phyloP scores from a whole-genome alignment of 2,797 vertebrate species.

The Discoglossus pictus region DNA sequence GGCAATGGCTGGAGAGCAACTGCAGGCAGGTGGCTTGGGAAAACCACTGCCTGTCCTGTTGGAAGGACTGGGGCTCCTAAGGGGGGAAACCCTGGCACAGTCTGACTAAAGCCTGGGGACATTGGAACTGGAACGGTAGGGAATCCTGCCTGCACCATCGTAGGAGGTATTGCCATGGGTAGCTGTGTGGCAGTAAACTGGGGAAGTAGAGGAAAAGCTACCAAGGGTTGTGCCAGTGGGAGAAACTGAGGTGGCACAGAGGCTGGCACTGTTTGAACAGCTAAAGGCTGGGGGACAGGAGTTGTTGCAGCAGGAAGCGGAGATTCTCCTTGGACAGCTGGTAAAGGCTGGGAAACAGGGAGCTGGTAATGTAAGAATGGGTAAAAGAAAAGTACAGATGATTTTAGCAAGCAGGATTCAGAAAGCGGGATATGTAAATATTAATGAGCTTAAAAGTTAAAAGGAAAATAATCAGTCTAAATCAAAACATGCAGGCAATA shows the following conservation, averaged over 20 bases:
- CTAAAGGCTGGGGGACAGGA: slow-evolving; percentile 68
- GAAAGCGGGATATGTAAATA: slow-evolving; percentile 69
- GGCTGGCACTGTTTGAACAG: slow-evolving; percentile 68
- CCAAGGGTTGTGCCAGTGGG: slow-evolving; percentile 68
- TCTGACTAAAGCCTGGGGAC: slow-evolving; percentile 67
- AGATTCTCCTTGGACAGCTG: slow-evolving; percentile 74
- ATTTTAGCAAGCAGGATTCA: slow-evolving; percentile 66
- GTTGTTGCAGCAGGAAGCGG: slow-evolving; percentile 71
- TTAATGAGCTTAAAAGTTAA: slow-evolving; percentile 53
- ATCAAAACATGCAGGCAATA: slow-evolving; percentile 9
- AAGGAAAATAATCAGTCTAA: slow-evolving; percentile 4
- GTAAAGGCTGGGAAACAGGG: slow-evolving; percentile 75
- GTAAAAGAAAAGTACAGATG: slow-evolving; percentile 71
- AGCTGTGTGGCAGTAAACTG: slow-evolving; percentile 72
- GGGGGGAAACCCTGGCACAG: slow-evolving; percentile 68
- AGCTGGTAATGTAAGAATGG: slow-evolving; percentile 69
- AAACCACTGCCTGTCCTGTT: slow-evolving; percentile 57
- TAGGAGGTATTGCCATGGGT: slow-evolving; percentile 65
- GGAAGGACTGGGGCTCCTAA: slow-evolving; percentile 67
- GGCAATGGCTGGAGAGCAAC: slow-evolving; percentile 63
- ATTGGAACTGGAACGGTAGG: slow-evolving; percentile 73
- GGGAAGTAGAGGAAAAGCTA: slow-evolving; percentile 63
- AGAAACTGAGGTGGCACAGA: slow-evolving; percentile 70
- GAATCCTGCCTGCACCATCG: slow-evolving; percentile 71
- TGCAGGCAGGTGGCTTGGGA: slow-evolving; percentile 69